These are phyloP conservation scores for Athene cunicularia DNA, from an alignment of 2,113 vertebrate species.

Conservation along the genomic window DNA sequence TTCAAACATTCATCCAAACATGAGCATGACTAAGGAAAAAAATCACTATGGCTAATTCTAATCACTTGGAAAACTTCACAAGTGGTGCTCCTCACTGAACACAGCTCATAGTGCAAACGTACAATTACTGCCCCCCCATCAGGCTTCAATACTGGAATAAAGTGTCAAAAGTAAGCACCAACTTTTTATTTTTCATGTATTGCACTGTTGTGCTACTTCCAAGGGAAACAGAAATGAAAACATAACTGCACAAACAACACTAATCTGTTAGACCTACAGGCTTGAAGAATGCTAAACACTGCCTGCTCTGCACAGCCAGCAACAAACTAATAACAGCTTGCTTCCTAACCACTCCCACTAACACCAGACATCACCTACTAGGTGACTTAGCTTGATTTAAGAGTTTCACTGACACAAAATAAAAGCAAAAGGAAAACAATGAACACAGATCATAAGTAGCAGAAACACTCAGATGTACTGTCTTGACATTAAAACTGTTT, in stretches of 20 bases:
- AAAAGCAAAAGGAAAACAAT: neutral
- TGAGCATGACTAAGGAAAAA: neutral
- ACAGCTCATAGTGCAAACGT: neutral
- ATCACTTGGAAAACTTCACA: neutral
- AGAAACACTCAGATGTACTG: neutral
- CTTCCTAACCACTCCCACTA: neutral
- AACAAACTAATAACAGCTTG: neutral
- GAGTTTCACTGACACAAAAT: neutral
- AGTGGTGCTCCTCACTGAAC: neutral
- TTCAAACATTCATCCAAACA: neutral
- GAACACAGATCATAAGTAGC: neutral
- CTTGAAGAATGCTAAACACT: neutral
- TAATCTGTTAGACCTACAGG: neutral
- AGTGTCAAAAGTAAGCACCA: neutral
- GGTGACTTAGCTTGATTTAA: neutral
- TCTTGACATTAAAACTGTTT: neutral
- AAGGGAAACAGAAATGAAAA: neutral
- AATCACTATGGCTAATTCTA: neutral
- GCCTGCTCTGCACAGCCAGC: neutral
- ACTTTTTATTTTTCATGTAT: neutral
- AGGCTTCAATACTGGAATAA: neutral
- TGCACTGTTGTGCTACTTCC: neutral
- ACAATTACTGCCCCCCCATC: neutral
- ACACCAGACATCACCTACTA: neutral
- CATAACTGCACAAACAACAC: neutral